phyloP scores from a whole-genome alignment of 2,797 vertebrate genomes.

The Melanotaenia trifasciata region DNA sequence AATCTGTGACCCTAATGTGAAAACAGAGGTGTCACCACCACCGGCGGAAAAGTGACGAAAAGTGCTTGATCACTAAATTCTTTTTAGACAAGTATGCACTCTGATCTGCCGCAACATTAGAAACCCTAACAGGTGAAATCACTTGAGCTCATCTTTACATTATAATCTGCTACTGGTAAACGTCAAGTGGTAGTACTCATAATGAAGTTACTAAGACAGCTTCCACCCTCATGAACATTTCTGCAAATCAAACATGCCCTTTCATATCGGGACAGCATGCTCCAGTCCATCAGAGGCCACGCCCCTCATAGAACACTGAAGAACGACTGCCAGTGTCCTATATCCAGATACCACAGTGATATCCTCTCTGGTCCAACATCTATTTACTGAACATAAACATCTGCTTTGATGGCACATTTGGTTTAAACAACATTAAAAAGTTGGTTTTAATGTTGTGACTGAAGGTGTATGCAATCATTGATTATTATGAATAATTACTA shows the following conservation, averaged over 20 bases:
- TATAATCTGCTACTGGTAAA: background rate
- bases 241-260: background rate
- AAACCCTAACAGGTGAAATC: background rate
- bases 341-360: background rate
- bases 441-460: background rate
- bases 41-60: no score
- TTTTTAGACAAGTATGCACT: background rate
- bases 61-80: background rate
- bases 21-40: background rate
- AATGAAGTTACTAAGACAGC: background rate
- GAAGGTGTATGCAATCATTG: background rate
- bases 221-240: background rate
- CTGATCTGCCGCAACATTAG: background rate
- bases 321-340: background rate
- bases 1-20: constrained; percentile 1
- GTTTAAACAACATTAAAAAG: background rate
- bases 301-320: no score
- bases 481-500: background rate
- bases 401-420: background rate
- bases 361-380: background rate
- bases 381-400: background rate
- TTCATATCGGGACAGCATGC: background rate
- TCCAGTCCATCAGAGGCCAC: background rate
- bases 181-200: background rate
- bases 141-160: background rate